Evolutionary conservation across 2,888 invertebrate genomes (phyloP).

Genomic region (Kryphioiulus occultus): DNA sequence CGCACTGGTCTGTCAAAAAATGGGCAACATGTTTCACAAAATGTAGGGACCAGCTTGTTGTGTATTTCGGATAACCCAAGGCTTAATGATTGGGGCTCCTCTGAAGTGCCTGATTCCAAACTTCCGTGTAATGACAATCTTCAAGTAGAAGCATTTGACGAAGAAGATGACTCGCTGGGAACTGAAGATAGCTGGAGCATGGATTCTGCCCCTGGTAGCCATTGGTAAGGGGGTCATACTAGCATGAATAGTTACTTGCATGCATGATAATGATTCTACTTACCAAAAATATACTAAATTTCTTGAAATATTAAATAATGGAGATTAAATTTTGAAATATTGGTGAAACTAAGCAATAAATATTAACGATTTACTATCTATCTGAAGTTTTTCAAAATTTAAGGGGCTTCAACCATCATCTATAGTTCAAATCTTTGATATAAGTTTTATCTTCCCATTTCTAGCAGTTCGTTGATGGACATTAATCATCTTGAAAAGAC

Average conservation of each 20-base stretch:
- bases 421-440: neutral
- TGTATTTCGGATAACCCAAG: neutral
- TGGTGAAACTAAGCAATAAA: too few species aligned
- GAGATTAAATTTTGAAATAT: too few species aligned
- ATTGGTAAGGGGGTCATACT: neutral
- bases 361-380: too few species aligned
- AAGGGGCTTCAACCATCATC: too few species aligned
- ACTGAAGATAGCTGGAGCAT: constrained; percentile 7
- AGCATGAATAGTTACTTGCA: too few species aligned
- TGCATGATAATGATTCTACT: too few species aligned
- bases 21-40: neutral
- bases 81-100: neutral
- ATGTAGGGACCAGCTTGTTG: neutral
- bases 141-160: neutral
- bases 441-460: neutral
- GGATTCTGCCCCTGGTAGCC: neutral
- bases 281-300: too few species aligned
- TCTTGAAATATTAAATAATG: too few species aligned
- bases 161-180: constrained; percentile 17
- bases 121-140: neutral
- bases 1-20: neutral
- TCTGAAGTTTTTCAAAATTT: too few species aligned
- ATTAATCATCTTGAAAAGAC: neutral
- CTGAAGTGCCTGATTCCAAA: neutral
- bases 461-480: neutral